A percentile compares a stretch with the other conserved stretches of the same genome.
Evolutionary conservation across 2,113 vertebrate genomes (phyloP).

Genomic region (Cephalopterus ornatus): DNA sequence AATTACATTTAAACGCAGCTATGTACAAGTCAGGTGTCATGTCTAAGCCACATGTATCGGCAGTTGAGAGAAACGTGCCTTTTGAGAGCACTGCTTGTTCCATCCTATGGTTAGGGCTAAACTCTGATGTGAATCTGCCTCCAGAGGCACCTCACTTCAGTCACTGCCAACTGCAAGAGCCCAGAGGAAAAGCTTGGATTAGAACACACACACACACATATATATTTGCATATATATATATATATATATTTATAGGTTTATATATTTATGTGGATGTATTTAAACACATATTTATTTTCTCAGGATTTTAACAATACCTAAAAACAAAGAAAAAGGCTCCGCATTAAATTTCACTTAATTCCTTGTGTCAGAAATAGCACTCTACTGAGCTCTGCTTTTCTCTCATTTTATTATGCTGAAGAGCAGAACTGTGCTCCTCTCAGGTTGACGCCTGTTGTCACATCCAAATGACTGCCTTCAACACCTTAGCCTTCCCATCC

Average conservation of each 20-base stretch:
- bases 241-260: neutral
- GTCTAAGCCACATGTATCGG: fast-evolving
- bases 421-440: neutral
- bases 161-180: neutral
- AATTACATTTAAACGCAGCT: neutral
- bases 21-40: neutral
- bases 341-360: neutral
- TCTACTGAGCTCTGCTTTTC: neutral
- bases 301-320: neutral
- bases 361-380: neutral
- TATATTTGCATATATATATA: neutral
- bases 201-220: neutral
- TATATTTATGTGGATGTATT: neutral
- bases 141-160: neutral
- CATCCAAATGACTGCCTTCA: neutral
- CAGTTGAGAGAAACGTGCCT: fast-evolving
- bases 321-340: neutral
- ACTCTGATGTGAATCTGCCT: neutral
- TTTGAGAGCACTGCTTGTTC: neutral
- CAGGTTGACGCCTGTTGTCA: neutral
- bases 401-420: neutral
- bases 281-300: neutral
- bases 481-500: neutral
- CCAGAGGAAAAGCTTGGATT: neutral
- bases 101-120: neutral